Percentiles rank a stretch among this genome's conserved stretches.
Conservation (phyloP, 2,888 invertebrate genomes). For the Dichetophora obliterata region DNA sequence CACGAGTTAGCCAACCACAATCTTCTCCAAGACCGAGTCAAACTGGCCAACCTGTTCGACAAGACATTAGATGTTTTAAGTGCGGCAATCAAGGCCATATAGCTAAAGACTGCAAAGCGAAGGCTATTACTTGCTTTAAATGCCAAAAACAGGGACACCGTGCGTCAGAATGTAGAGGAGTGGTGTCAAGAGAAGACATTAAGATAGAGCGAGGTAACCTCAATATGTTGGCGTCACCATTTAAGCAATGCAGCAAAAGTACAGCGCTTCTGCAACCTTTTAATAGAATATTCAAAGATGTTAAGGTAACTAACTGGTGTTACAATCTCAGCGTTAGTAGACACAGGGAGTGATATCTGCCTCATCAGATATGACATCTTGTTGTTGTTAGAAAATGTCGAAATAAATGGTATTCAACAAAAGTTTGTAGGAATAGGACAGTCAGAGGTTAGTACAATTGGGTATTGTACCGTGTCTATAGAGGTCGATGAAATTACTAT, state of each 20-base stretch:
- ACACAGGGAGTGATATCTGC: too few relatives aligned
- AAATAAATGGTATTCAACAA: too few relatives aligned
- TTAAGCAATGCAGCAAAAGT: not conserved
- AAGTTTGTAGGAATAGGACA: too few relatives aligned
- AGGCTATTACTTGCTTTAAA: too few relatives aligned
- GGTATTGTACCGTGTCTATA: conserved; percentile 25
- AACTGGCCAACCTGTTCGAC: too few relatives aligned
- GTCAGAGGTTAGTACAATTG: conserved; percentile 39
- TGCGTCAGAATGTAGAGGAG: not conserved
- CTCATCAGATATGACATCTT: too few relatives aligned
- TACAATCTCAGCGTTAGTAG: conserved; percentile 12
- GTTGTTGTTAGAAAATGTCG: too few relatives aligned
- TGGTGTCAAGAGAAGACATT: not conserved
- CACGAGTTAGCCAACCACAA: too few relatives aligned
- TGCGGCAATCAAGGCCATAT: not conserved
- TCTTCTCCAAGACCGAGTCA: too few relatives aligned
- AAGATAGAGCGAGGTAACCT: not conserved
- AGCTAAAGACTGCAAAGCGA: too few relatives aligned
- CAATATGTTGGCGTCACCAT: not conserved
- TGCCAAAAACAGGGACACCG: too few relatives aligned
- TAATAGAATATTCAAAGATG: not conserved
- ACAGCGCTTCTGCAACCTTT: not conserved
- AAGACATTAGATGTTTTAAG: too few relatives aligned
- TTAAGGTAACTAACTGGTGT: conserved; percentile 14
- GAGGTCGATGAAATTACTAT: conserved; percentile 28